phyloP scores from a whole-genome alignment of 2,113 vertebrate genomes.

The Pelusios castaneus region DNA sequence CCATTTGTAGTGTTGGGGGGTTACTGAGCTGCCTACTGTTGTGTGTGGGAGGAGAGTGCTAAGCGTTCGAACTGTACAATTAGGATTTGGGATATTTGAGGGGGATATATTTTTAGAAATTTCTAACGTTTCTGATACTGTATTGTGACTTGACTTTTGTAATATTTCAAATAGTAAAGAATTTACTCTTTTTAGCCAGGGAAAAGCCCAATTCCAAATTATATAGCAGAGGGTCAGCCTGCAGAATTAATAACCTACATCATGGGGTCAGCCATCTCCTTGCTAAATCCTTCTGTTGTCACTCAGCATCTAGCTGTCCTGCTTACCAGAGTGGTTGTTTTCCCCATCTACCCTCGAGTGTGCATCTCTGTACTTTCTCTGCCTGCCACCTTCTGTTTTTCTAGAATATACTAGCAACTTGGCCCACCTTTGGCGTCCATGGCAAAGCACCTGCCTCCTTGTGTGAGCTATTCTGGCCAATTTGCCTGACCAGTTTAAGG shows the following conservation, averaged over 20 bases:
- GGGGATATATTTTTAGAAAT: neutral
- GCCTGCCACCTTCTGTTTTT: neutral
- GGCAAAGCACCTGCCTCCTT: neutral
- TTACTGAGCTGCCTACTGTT: neutral
- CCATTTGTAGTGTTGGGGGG: neutral
- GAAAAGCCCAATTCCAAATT: neutral
- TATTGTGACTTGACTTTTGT: neutral
- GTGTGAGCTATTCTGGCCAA: neutral
- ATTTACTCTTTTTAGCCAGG: neutral
- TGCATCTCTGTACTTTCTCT: neutral
- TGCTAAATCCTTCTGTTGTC: neutral
- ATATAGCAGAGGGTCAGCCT: neutral
- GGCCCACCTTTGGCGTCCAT: neutral
- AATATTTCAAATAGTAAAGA: neutral
- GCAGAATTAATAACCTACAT: neutral
- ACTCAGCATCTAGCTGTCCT: neutral
- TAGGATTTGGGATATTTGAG: neutral
- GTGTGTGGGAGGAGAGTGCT: neutral
- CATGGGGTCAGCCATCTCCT: neutral
- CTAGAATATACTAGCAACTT: neutral
- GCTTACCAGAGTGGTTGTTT: rapidly evolving
- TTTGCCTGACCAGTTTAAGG: neutral
- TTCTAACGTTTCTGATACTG: neutral
- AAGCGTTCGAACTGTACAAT: neutral
- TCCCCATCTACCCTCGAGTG: neutral